Evolutionary conservation across 2,888 invertebrate genomes (phyloP).

Genomic region (Thymelicus acteon): DNA sequence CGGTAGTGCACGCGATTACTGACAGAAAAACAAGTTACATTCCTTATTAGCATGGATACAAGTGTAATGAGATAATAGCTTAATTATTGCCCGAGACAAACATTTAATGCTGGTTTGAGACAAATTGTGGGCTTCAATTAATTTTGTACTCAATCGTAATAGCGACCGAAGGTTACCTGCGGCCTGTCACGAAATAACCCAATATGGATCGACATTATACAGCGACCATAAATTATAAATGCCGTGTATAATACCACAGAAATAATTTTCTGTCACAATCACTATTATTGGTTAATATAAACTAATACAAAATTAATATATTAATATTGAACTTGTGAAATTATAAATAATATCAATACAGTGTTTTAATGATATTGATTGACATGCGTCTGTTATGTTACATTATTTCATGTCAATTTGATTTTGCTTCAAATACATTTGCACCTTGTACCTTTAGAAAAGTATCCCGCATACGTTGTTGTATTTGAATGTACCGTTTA

Average conservation of each 20-base stretch:
- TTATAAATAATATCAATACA: neutral
- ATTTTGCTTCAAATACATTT: too few relatives aligned
- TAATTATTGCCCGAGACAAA: slow-evolving; percentile 58
- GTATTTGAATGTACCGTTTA: too few relatives aligned
- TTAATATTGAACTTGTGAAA: slow-evolving; percentile 1
- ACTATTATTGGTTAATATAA: slow-evolving; percentile 4
- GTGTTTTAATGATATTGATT: neutral
- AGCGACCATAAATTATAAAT: slow-evolving; percentile 19
- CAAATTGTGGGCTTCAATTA: slow-evolving; percentile 42
- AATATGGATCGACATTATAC: slow-evolving; percentile 19
- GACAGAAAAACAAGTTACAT: slow-evolving; percentile 46
- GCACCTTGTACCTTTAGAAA: too few relatives aligned
- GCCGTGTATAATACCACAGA: slow-evolving; percentile 7
- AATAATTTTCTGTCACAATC: neutral
- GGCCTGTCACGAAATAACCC: slow-evolving; percentile 23
- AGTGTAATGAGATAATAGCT: slow-evolving; percentile 61
- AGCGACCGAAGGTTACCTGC: slow-evolving; percentile 10
- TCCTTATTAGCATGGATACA: slow-evolving; percentile 59
- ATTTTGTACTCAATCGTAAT: slow-evolving; percentile 27
- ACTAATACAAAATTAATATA: slow-evolving; percentile 11
- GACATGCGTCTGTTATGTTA: neutral
- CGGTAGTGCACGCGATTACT: slow-evolving; percentile 28
- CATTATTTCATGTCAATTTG: neutral
- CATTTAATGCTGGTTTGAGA: slow-evolving; percentile 41
- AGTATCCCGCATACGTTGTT: too few relatives aligned